Conservation (phyloP, 2,888 invertebrate genomes). For the Muscina levida region DNA sequence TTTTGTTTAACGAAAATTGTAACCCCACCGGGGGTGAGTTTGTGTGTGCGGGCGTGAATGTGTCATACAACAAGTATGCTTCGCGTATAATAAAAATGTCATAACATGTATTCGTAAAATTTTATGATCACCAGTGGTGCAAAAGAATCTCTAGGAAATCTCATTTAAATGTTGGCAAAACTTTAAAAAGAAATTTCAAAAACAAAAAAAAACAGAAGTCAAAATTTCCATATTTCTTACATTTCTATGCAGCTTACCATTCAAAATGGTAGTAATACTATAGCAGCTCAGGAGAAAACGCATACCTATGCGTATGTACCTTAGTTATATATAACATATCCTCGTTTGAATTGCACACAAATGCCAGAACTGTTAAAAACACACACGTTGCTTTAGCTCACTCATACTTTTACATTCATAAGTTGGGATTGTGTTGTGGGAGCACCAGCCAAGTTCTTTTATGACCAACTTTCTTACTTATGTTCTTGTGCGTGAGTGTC, state of each 20-base stretch:
- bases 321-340: too few species aligned
- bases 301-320: background rate
- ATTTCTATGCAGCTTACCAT: too few species aligned
- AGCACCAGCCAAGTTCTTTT: too few species aligned
- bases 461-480: too few species aligned
- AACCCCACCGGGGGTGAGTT: too few species aligned
- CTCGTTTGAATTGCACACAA: too few species aligned
- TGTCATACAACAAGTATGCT: constrained; percentile 7
- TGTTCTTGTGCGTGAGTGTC: too few species aligned
- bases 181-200: constrained; percentile 9
- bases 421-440: too few species aligned
- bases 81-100: constrained; percentile 1
- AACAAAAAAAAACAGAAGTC: background rate
- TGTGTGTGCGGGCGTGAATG: too few species aligned
- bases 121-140: background rate
- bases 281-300: background rate
- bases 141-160: background rate
- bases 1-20: too few species aligned
- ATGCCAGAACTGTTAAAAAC: background rate
- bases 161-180: background rate
- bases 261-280: background rate
- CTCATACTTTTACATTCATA: too few species aligned
- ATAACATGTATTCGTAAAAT: background rate
- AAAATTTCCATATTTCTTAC: constrained; percentile 12
- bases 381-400: background rate